Evolutionary conservation across 1,140 invertebrate species (phyloP), one percentile per base, ranked within the genome.

Genomic region (Pomacea maculata): DNA sequence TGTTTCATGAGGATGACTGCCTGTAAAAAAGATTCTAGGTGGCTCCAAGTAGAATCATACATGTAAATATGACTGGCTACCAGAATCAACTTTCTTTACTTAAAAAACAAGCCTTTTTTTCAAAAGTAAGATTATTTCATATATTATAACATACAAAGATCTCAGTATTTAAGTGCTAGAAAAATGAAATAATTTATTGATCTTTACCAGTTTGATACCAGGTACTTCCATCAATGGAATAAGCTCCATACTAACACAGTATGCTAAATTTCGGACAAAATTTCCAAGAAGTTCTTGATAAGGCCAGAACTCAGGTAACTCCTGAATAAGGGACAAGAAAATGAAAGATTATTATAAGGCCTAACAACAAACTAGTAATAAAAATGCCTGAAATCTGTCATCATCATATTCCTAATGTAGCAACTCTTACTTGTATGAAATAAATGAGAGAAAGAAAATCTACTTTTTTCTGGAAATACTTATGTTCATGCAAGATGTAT

Each of bases 151-250:
- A 45, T 45, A 45, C 34, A 45, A 45, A 45, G 34, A 1, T 45
- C 34, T 45, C 34, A 45, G 34, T 45, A 45, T 45, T 45, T 45
- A 61, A 14, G 57, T 17, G 57, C 57, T 61, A 17, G 57, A 1
- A 25, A 76, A 45, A 25, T 45, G 0, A 54, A 55, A n/a, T 14
- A 75, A 34, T 65, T 67, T 77, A 25, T 12, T 55, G 19, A 54
- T 76, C 83, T 90, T 90, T 91, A 96, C 95, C 88, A 94, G 94
- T 93, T 96, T 97, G 7, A 97, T 95, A 77, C 94, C 93, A 54
- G 96, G 96, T 67, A 97, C 91, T 90, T 97, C 95, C 93, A 98
- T 94, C 63, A 98, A 91, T 21, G 95, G 94, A 76, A 96, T 92
- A 63, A 97, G 91, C 87, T 98, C 96, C 14, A 92, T 83, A 2